A percentile compares a stretch with the other conserved stretches of the same genome.
Evolutionary conservation across 1,140 invertebrate genomes (phyloP).

Genomic region (Laupala kohalensis): DNA sequence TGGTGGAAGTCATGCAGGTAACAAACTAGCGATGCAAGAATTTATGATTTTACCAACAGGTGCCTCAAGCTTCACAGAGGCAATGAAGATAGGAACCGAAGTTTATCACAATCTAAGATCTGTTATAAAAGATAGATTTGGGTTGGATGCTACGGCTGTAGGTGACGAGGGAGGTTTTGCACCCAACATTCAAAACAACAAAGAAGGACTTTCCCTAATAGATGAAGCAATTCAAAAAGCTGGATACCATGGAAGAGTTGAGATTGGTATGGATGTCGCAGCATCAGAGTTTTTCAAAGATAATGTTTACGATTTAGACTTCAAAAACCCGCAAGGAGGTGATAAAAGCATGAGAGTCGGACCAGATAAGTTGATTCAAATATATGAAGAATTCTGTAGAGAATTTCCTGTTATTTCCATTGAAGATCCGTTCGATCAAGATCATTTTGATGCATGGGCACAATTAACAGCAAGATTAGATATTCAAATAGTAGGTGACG

Average conservation of each 20-base stretch:
- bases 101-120: slow-evolving; percentile 93
- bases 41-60: slow-evolving; percentile 93
- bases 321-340: slow-evolving; percentile 88
- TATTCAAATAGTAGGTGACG: slow-evolving; percentile 82
- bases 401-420: slow-evolving; percentile 80
- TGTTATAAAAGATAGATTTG: slow-evolving; percentile 90
- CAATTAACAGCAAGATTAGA: slow-evolving; percentile 60
- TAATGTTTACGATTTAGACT: slow-evolving; percentile 90
- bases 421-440: slow-evolving; percentile 97
- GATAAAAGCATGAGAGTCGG: slow-evolving; percentile 64
- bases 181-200: slow-evolving; percentile 93
- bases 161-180: slow-evolving; percentile 99
- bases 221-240: slow-evolving; percentile 84
- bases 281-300: slow-evolving; percentile 83
- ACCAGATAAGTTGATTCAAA: slow-evolving; percentile 65
- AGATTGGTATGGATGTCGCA: slow-evolving; percentile 99
- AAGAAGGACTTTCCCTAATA: slow-evolving; percentile 81
- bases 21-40: slow-evolving; percentile 98
- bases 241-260: slow-evolving; percentile 84
- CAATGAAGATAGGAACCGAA: slow-evolving; percentile 97
- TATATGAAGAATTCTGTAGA: slow-evolving; percentile 19
- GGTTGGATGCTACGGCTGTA: slow-evolving; percentile 91
- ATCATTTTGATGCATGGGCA: slow-evolving; percentile 91
- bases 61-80: slow-evolving; percentile 83
- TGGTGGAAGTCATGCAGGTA: slow-evolving; percentile 96